Evolutionary conservation across 2,113 vertebrate species (phyloP).

Genomic region (Myiozetetes cayanensis): DNA sequence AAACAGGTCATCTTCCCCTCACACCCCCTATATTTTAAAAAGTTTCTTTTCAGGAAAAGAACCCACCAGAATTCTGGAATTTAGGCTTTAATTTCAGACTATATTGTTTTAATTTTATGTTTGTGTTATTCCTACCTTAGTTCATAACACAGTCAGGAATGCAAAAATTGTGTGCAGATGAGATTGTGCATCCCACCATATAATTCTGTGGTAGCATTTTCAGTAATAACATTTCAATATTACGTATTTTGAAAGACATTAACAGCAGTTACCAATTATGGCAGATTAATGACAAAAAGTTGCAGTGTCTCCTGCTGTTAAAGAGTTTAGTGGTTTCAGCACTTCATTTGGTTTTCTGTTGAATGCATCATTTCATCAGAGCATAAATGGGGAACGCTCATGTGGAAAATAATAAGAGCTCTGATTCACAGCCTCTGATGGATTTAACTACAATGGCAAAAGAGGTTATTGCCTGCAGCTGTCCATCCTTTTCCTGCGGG

Average conservation of each 20-base stretch:
- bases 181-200: background rate
- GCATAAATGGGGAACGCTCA: constrained; percentile 23
- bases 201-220: background rate
- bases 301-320: background rate
- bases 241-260: background rate
- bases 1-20: background rate
- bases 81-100: background rate
- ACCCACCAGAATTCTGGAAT: background rate
- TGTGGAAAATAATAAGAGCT: constrained; percentile 49
- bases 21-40: background rate
- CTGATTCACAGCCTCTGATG: constrained; percentile 44
- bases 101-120: background rate
- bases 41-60: background rate
- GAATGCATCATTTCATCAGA: constrained; percentile 15
- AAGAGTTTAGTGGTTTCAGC: constrained; percentile 21
- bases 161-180: background rate
- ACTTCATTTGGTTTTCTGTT: constrained; percentile 36
- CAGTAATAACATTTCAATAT: background rate
- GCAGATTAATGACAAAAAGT: constrained; percentile 22
- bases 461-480: constrained; percentile 62
- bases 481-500: background rate
- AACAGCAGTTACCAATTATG: constrained; percentile 15
- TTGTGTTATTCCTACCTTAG: background rate
- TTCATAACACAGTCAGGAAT: background rate
- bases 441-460: constrained; percentile 38